A percentile compares a stretch with the other conserved stretches of the same genome.
Evolutionary conservation across 2,797 vertebrate genomes (phyloP).

Genomic region (Fratercula arctica): DNA sequence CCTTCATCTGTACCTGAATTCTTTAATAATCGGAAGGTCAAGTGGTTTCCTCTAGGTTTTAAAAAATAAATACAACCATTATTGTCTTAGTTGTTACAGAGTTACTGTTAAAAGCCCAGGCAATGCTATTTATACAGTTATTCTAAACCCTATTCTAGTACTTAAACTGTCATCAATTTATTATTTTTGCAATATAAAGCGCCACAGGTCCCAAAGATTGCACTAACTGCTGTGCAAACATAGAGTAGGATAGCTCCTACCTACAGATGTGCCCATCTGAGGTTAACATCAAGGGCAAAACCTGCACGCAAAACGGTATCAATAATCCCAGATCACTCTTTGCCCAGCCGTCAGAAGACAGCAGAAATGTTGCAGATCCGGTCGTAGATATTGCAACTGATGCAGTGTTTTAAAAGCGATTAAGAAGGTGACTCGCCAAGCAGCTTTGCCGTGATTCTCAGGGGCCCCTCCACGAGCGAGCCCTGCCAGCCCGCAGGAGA

Average conservation of each 20-base stretch:
- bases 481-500: neutral
- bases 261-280: neutral
- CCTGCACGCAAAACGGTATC: neutral
- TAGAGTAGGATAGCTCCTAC: neutral
- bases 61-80: neutral
- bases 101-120: neutral
- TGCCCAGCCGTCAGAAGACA: neutral
- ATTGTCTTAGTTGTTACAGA: neutral
- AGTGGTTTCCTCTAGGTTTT: neutral
- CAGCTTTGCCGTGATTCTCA: neutral
- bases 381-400: fast-evolving
- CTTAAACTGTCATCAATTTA: neutral
- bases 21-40: neutral
- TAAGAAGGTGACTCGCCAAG: fast-evolving
- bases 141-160: neutral
- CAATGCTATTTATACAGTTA: neutral
- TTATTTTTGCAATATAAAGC: neutral
- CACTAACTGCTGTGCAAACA: neutral
- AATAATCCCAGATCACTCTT: neutral
- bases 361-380: neutral
- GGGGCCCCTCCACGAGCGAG: neutral
- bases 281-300: neutral
- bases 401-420: neutral
- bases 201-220: neutral
- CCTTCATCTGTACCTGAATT: neutral